phyloP scores from a whole-genome alignment of 2,888 invertebrate genomes.

The Macrophya annulata region DNA sequence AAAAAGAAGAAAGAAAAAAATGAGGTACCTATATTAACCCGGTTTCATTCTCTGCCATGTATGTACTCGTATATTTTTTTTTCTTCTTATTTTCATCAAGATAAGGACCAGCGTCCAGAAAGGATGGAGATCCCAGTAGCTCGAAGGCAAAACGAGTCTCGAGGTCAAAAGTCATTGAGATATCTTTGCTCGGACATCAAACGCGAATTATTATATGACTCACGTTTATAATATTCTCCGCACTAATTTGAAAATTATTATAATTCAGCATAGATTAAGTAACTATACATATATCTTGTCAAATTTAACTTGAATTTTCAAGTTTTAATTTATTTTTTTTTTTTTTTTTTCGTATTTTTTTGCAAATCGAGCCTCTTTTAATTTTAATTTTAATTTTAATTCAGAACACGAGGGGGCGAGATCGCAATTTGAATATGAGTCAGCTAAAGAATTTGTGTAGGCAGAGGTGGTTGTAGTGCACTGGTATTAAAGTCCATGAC shows the following conservation, averaged over 20 bases:
- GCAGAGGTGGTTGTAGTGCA: neutral
- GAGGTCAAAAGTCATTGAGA: neutral
- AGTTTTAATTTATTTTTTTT: too few species aligned
- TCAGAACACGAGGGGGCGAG: neutral
- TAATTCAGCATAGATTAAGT: neutral
- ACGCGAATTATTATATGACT: neutral
- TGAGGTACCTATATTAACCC: conserved; percentile 5
- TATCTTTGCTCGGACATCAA: neutral
- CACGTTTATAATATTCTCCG: neutral
- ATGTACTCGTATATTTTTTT: neutral
- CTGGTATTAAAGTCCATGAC: neutral
- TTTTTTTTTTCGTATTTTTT: too few species aligned
- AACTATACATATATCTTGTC: neutral
- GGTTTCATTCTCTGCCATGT: neutral
- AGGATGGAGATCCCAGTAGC: neutral
- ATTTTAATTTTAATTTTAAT: conserved; percentile 14
- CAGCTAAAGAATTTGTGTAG: neutral
- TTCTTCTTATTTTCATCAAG: neutral
- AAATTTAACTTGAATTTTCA: neutral
- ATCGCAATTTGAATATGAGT: neutral
- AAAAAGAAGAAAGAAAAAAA: neutral
- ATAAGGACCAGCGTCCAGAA: neutral
- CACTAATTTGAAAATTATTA: neutral
- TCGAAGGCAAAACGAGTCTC: neutral
- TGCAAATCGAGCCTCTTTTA: neutral